Evolutionary conservation across 30 jellyfish, hydroid and myxozoan species (phyloP).

Genomic region (Hydra vulgaris): DNA sequence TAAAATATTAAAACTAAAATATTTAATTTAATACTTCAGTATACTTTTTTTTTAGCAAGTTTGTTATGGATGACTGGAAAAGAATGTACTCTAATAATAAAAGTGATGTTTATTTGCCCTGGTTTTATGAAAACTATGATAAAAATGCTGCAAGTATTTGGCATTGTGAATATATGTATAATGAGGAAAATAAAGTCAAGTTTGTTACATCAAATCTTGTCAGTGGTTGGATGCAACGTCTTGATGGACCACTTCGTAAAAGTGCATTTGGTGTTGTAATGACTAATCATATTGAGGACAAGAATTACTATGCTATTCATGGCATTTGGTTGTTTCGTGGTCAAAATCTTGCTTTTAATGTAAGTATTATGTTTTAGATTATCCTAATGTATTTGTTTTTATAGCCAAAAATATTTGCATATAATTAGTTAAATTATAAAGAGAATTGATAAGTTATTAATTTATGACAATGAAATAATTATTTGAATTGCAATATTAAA

Average conservation of each 20-base stretch:
- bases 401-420: background rate
- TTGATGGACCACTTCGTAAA: conserved; percentile 60
- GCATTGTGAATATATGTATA: conserved; percentile 62
- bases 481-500: too few relatives aligned
- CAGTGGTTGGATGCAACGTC: conserved; percentile 78
- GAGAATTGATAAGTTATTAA: background rate
- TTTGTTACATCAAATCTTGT: conserved; percentile 78
- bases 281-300: background rate
- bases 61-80: conserved; percentile 90
- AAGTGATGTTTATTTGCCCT: conserved; percentile 57
- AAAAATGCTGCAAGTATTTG: conserved; percentile 75
- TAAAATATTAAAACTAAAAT: background rate
- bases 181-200: conserved; percentile 37
- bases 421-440: background rate
- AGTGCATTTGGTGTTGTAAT: conserved; percentile 34
- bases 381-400: background rate
- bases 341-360: conserved; percentile 59
- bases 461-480: too few relatives aligned
- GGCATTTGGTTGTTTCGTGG: conserved; percentile 90
- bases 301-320: conserved; percentile 16
- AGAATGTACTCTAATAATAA: conserved; percentile 62
- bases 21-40: too few relatives aligned
- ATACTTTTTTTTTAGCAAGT: conserved; percentile 15
- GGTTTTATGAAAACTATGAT: conserved; percentile 84
- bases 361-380: conserved; percentile 10